These are phyloP conservation scores for Hydra vulgaris DNA, from an alignment of 30 jellyfish, hydroid and myxozoan species.

Conservation along the genomic window DNA sequence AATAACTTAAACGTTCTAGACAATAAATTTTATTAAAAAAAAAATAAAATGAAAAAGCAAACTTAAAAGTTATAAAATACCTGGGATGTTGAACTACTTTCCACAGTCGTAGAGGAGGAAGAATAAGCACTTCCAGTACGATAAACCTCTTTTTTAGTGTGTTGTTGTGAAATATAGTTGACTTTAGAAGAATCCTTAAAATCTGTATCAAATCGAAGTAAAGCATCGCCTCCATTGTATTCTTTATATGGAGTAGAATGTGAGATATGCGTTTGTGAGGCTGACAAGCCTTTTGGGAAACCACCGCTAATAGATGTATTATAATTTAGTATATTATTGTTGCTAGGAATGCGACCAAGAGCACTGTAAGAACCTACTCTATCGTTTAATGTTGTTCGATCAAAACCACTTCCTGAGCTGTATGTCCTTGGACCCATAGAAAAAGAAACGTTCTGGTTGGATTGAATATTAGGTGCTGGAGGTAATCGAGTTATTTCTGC, in stretches of 20 bases:
- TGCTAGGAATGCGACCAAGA: neutral
- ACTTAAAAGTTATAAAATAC: neutral
- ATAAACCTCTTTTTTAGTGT: neutral
- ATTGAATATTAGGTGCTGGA: neutral
- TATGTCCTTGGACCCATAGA: slow-evolving; percentile 20
- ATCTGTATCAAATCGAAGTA: neutral
- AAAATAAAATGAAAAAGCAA: neutral
- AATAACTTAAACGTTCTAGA: no score
- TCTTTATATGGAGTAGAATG: neutral
- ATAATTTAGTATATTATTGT: neutral
- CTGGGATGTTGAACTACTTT: neutral
- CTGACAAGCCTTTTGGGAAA: neutral
- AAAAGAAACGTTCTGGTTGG: neutral
- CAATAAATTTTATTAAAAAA: no score
- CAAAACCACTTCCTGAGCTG: slow-evolving; percentile 30
- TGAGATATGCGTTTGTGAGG: neutral
- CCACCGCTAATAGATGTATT: neutral
- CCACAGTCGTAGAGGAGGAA: neutral
- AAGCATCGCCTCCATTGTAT: neutral
- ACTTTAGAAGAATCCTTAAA: neutral
- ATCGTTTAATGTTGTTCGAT: neutral
- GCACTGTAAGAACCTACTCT: neutral
- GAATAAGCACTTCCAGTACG: neutral
- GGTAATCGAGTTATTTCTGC: neutral
- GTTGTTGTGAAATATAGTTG: neutral